phyloP scores from a whole-genome alignment of 2,888 invertebrate species.

The Ophion costatus region DNA sequence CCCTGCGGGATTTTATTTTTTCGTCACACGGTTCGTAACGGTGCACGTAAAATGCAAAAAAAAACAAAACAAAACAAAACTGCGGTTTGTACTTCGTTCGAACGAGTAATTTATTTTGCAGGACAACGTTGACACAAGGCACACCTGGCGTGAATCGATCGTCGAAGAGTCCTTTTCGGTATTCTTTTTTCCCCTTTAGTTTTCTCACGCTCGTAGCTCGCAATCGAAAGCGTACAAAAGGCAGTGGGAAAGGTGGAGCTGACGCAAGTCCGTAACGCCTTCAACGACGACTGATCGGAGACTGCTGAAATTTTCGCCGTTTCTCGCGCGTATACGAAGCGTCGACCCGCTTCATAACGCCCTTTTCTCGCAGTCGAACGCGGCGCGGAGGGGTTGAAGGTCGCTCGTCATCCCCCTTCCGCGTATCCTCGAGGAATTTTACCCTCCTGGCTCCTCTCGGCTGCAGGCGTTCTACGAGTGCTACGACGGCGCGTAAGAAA shows the following conservation, averaged over 20 bases:
- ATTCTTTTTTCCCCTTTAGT: neutral
- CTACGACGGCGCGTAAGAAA: conserved; percentile 52
- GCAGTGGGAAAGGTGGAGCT: neutral
- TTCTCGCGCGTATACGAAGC: conserved; percentile 46
- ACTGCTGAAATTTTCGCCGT: conserved; percentile 55
- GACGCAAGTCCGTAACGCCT: neutral
- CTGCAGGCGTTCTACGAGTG: conserved; percentile 7
- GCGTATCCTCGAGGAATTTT: conserved; percentile 12
- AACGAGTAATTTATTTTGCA: neutral
- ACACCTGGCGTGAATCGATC: conserved; percentile 29
- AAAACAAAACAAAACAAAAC: neutral
- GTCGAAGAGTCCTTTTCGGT: neutral
- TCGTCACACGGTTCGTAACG: neutral
- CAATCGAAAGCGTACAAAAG: neutral
- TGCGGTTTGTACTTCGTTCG: neutral
- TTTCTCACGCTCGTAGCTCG: too few relatives aligned
- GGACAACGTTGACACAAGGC: conserved; percentile 7
- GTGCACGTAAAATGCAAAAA: too few relatives aligned
- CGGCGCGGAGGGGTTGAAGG: conserved; percentile 4
- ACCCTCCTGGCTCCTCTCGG: conserved; percentile 2
- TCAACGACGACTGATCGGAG: conserved; percentile 36
- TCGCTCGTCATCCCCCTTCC: neutral
- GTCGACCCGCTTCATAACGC: conserved; percentile 24
- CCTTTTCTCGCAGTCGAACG: conserved; percentile 33
- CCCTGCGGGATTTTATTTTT: neutral